phyloP scores from a whole-genome alignment of 2,888 invertebrate genomes.

The Cheilosia urbana region DNA sequence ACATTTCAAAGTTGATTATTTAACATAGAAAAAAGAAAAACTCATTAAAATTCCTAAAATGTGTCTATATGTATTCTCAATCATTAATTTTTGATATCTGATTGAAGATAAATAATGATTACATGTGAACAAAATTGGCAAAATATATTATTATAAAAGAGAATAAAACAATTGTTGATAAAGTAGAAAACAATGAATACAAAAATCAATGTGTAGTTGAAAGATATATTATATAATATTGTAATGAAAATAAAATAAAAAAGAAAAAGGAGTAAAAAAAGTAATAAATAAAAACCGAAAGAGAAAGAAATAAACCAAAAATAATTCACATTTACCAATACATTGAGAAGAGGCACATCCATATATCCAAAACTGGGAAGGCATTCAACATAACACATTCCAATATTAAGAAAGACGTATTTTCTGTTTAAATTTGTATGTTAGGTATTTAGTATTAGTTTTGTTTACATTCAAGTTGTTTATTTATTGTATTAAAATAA shows the following conservation, averaged over 20 bases:
- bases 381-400: constrained; percentile 80
- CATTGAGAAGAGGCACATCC: constrained; percentile 79
- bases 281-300: constrained; percentile 81
- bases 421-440: constrained; percentile 71
- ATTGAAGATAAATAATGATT: constrained; percentile 22
- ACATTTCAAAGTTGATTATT: constrained; percentile 24
- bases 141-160: constrained; percentile 50
- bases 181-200: constrained; percentile 18
- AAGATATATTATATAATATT: constrained; percentile 72
- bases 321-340: constrained; percentile 83
- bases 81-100: constrained; percentile 1
- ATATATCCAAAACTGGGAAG: constrained; percentile 78
- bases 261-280: constrained; percentile 76
- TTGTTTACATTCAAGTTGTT: constrained; percentile 69
- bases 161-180: constrained; percentile 23
- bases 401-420: constrained; percentile 78
- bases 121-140: constrained; percentile 33
- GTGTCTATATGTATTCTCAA: constrained; percentile 1
- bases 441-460: constrained; percentile 69
- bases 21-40: constrained; percentile 4
- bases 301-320: constrained; percentile 66
- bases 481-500: constrained; percentile 63
- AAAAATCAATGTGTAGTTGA: constrained; percentile 39
- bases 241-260: constrained; percentile 9
- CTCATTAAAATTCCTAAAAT: constrained; percentile 13